Evolutionary conservation across 1,140 invertebrate species (phyloP), one percentile per base, ranked within the genome.

Genomic region (Conus ventricosus): DNA sequence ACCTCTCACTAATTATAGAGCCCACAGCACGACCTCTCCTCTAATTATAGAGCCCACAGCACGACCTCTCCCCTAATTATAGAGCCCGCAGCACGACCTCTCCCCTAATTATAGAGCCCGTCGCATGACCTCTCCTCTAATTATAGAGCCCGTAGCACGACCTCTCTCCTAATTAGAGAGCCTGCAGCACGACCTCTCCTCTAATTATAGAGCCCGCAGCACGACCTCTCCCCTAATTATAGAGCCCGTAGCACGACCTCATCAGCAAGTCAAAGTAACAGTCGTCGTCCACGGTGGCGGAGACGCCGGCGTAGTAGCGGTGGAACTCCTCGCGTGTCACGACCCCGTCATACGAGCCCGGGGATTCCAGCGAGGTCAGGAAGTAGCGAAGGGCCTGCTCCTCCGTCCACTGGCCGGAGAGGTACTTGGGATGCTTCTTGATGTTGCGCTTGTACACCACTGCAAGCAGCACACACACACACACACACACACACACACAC

Each of bases 241-340:
- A 71, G 60, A 94, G 92, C 54, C 91, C 92, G 84, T 93, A 94
- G 55, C 91, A 91, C 5, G 92, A 97, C 89, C 98, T 96, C 96
- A 99, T 99, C 97, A 99, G 98, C 63, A 99, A 95, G 95, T 99
- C 98, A 93, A 99, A 99, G 93, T 98, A 99, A 57, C 97, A 97
- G 94, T 99, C 98, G 90, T 98, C 97, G 94, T 99, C 98, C 78
- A 99, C 98, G 2, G 98, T 98, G 15, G 98, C 97, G 95, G 98
- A 99, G 60, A 99, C 97, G 1, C 97, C 98, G 83, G 97, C 96
- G 95, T 99, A 99, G 94, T 99, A 99, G 94, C 99, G 98, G 93
- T 98, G 95, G 93, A 99, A 99, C 95, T 99, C 98, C 91, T 99
- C 98, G 87, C 97, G 96, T 0, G 98, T 99, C 94, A 88, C 93